Evolutionary conservation across 2,113 vertebrate species (phyloP).

Genomic region (Scytalopus superciliaris): DNA sequence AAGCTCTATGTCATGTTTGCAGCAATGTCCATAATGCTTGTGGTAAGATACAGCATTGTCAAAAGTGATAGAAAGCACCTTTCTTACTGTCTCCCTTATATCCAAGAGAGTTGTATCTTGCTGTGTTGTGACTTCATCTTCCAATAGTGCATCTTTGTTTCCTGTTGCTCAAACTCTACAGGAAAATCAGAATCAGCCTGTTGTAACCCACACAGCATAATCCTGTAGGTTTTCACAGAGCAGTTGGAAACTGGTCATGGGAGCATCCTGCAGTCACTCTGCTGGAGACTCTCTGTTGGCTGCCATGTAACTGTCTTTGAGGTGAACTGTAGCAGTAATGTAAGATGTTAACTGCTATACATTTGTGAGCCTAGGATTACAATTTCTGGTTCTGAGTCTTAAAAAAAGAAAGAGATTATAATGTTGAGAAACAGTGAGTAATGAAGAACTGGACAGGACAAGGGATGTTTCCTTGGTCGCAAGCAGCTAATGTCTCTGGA

Average conservation of each 20-base stretch:
- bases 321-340: neutral
- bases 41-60: neutral
- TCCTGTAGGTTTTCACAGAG: neutral
- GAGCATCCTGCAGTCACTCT: neutral
- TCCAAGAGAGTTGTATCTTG: neutral
- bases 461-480: neutral
- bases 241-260: neutral
- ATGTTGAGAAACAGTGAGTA: neutral
- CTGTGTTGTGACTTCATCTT: neutral
- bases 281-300: neutral
- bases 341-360: neutral
- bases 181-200: neutral
- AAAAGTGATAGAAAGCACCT: neutral
- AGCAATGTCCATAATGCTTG: neutral
- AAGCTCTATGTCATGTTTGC: neutral
- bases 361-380: neutral
- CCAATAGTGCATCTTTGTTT: neutral
- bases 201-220: neutral
- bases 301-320: neutral
- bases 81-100: neutral
- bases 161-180: neutral
- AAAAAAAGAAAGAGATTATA: neutral
- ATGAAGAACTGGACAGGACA: neutral
- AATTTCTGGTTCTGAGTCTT: neutral
- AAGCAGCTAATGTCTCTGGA: neutral